phyloP scores from a whole-genome alignment of 2,797 vertebrate species.

The Avahi laniger region DNA sequence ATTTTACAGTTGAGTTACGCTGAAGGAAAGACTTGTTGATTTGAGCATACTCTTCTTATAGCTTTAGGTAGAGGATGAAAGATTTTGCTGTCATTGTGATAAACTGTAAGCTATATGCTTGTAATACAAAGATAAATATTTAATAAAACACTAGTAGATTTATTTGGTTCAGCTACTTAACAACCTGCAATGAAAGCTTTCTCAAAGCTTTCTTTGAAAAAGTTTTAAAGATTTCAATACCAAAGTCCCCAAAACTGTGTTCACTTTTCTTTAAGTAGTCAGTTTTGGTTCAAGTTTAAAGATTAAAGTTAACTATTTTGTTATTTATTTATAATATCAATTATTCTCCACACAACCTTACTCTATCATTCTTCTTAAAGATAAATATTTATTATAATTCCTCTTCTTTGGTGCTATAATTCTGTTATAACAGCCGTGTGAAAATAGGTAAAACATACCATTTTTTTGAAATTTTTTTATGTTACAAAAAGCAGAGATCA shows the following conservation, averaged over 20 bases:
- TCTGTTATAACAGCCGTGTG: neutral
- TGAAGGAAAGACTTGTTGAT: conserved; percentile 85
- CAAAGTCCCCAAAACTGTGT: fast-evolving
- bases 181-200: conserved; percentile 50
- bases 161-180: conserved; percentile 75
- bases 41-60: conserved; percentile 78
- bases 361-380: neutral
- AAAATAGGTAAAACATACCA: neutral
- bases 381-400: neutral
- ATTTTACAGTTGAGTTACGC: conserved; percentile 85
- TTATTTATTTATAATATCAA: neutral
- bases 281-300: neutral
- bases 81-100: conserved; percentile 83
- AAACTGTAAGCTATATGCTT: conserved; percentile 68
- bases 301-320: neutral
- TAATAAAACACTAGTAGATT: conserved; percentile 76
- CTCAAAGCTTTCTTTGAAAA: neutral
- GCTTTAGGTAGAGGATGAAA: conserved; percentile 83
- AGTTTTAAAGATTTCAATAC: conserved; percentile 37
- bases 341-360: neutral
- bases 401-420: neutral
- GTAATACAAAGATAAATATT: conserved; percentile 81
- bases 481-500: neutral
- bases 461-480: neutral
- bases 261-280: neutral